Base-by-base conservation (phyloP, 2,888 invertebrate genomes). In the Clistopyga incitator region DNA sequence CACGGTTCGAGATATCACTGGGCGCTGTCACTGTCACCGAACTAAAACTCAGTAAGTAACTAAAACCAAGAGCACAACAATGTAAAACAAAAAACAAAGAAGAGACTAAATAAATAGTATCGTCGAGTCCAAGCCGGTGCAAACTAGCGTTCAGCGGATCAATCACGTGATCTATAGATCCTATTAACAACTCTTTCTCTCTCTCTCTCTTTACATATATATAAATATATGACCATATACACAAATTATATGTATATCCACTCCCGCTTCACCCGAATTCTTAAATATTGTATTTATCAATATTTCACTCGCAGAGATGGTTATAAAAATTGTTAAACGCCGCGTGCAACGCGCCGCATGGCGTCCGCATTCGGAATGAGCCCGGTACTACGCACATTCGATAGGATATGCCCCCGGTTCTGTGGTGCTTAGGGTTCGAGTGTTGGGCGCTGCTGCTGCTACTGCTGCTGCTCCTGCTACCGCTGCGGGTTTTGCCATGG, bases 331-430 rank as follows among this genome's bases (percentile, higher is more conserved):
- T 42, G 64, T 78, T 61, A 76, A 84, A 84, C 81, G 85, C 89
- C 90, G 89, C 89, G 88, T 90, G 90, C 88, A 91, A 91, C 91
- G 92, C 91, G 89, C 92, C 90, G 92, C 92, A 92, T 92, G 92
- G 90, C 93, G 90, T 92, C 91, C 89, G 89, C 90, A 90, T 91
- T 86, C 86, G 85, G 89, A 89, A 88, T 89, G 89, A 88, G 82
- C 82, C 84, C 81, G 65, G 75, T 74, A 82, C 56, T 78, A 89
- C 88, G 89, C 90, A 89, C 90, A 89, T 90, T 90, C 90, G 90
- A 92, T 92, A 91, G 82, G 78, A 78, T 82, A 74, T 61, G 78
- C 80, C 56, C 25, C 64, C 90, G 88, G 89, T 89, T 91, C 88
- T 89, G 87, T 86, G 78, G 79, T 81, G 85, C 82, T 86, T 82